phyloP scores from a whole-genome alignment of 2,113 vertebrate genomes.

The Cepphus grylle region DNA sequence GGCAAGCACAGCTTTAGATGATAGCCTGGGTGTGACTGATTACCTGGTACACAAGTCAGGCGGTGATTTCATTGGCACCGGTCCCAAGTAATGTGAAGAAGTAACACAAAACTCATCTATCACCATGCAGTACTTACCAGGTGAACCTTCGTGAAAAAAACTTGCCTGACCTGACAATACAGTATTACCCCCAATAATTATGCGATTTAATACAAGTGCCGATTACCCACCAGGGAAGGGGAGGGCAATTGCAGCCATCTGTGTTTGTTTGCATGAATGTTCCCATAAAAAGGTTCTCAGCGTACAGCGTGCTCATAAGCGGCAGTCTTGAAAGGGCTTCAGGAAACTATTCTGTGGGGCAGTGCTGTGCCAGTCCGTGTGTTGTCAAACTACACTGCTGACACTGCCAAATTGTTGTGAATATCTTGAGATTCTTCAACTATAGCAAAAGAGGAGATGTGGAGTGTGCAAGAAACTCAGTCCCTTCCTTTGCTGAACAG shows the following conservation, averaged over 20 bases:
- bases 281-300: conserved; percentile 48
- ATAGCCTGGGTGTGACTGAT: conserved; percentile 49
- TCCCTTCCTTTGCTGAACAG: conserved; percentile 22
- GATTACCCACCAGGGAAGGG: conserved; percentile 18
- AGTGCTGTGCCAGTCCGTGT: neutral
- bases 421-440: conserved; percentile 31
- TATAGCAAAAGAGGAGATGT: conserved; percentile 12
- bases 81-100: conserved; percentile 11
- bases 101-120: conserved; percentile 44
- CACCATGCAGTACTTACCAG: neutral
- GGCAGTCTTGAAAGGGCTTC: neutral
- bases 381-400: neutral
- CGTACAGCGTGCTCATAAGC: neutral
- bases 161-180: conserved; percentile 38
- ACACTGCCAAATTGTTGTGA: conserved; percentile 3
- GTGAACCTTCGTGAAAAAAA: conserved; percentile 26
- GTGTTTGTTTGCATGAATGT: conserved; percentile 15
- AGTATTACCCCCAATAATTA: conserved; percentile 25
- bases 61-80: neutral
- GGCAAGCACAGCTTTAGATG: conserved; percentile 46
- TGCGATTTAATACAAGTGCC: neutral
- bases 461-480: neutral
- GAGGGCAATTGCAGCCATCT: conserved; percentile 19
- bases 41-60: conserved; percentile 49
- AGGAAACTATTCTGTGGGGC: conserved; percentile 14